These are phyloP conservation scores for Molothrus ater DNA, from an alignment of 2,797 vertebrate species.

Conservation along the genomic window DNA sequence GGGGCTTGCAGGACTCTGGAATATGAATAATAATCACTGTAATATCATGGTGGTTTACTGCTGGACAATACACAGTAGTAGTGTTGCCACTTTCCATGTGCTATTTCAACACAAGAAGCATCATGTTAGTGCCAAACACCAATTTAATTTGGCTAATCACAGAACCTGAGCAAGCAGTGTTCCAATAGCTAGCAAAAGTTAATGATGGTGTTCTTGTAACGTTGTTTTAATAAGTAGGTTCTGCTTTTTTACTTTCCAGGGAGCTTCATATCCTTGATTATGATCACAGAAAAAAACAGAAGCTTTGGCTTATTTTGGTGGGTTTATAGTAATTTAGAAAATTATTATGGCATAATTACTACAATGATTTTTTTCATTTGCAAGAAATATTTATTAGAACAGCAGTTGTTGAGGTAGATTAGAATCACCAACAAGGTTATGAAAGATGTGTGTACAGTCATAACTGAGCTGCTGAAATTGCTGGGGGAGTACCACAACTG, in stretches of 20 bases:
- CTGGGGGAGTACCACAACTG: background rate
- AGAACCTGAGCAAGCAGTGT: background rate
- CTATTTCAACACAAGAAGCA: background rate
- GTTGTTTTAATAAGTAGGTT: background rate
- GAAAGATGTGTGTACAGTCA: conserved; percentile 5
- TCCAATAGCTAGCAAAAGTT: background rate
- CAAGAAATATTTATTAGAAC: background rate
- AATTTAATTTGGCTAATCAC: background rate
- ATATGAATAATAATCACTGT: background rate
- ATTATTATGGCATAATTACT: background rate
- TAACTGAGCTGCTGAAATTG: background rate
- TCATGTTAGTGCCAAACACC: background rate
- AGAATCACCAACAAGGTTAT: background rate
- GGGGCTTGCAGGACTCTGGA: background rate
- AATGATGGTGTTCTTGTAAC: background rate
- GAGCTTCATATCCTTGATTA: background rate
- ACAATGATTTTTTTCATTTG: background rate
- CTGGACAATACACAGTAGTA: background rate
- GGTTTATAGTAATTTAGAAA: background rate
- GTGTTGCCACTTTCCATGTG: background rate
- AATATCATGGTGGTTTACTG: background rate
- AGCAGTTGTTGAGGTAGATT: background rate
- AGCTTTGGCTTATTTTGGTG: background rate
- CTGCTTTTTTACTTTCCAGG: background rate
- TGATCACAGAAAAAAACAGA: background rate